Base-by-base conservation (phyloP, 2,113 vertebrate species). In the Scatophagus argus region DNA sequence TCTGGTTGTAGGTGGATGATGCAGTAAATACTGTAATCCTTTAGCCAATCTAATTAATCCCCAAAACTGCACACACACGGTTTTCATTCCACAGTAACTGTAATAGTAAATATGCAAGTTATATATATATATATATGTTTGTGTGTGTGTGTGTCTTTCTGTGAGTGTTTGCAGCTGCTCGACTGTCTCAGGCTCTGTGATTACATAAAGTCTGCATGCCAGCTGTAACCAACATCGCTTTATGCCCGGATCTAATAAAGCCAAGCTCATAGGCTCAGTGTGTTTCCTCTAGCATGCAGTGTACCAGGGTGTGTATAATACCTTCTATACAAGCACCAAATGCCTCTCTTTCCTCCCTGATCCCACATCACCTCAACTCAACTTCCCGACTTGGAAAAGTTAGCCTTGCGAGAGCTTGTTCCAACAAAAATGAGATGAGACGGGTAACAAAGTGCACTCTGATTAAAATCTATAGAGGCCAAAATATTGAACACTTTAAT, bases 191-290 rank as follows among this genome's bases (percentile, higher is more conserved):
- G 73, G 59, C 74, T 82, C 64, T 81, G 56, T 79, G 86, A 88
- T 88, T 89, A 84, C 74, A 74, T 89, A 80, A 87, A 83, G 87
- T 85, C 75, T 84, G 73, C 66, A 71, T 31, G 60, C 79, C 88
- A 89, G 86, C 91, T 91, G 90, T 79, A 90, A 78, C 84, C 44
- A 39, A 59, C 83, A 71, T 80, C 31, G 56, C 86, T 89, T 81
- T 76, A 85, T 84, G 82, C 87, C 81, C 49, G 83, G 78, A 90
- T 92, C 88, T 90, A 89, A 90, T 90, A 82, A 91, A 91, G 87
- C 86, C 85, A 17, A 78, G 85, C 90, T 91, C 79, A 75, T 41
- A 56, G 88, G 87, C 82, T 90, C 80, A 82, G 81, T 83, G 85
- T 88, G 83, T 87, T 78, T 92, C 81, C 81, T 89, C 84, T 83